These are phyloP conservation scores for Xylophagus ater DNA, from an alignment of 2,888 invertebrate genomes.

Conservation along the genomic window DNA sequence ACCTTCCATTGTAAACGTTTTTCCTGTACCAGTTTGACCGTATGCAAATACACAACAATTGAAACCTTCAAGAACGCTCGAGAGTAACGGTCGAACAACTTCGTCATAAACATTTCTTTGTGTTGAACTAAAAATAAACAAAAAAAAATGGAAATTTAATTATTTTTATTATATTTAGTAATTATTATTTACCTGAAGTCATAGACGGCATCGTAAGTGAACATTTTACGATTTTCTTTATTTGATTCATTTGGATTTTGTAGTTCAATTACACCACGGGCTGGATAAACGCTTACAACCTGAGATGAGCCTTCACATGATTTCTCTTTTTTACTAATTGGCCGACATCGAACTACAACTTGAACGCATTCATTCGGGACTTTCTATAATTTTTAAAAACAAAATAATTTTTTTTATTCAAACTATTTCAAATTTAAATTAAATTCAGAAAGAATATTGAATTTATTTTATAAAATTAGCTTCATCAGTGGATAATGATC, in stretches of 20 bases:
- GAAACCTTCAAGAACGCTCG: conserved; percentile 92
- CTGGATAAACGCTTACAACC: conserved; percentile 73
- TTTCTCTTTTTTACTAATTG: conserved; percentile 80
- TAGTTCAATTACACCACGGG: conserved; percentile 83
- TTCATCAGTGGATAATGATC: too few relatives aligned
- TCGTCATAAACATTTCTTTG: conserved; percentile 94
- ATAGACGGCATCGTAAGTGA: conserved; percentile 97
- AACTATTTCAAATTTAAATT: too few relatives aligned
- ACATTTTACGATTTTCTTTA: conserved; percentile 74
- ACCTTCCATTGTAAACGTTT: conserved; percentile 61
- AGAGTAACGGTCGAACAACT: conserved; percentile 86
- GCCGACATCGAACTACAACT: conserved; percentile 94
- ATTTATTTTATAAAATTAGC: too few relatives aligned
- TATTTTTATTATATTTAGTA: not conserved
- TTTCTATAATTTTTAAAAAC: conserved; percentile 22
- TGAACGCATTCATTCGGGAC: conserved; percentile 74
- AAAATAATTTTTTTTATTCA: too few relatives aligned
- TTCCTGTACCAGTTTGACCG: conserved; percentile 96
- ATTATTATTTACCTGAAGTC: conserved; percentile 55
- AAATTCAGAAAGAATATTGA: too few relatives aligned
- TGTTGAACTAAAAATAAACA: conserved; percentile 48
- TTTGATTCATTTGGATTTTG: conserved; percentile 65
- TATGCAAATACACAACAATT: conserved; percentile 99
- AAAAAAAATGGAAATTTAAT: not conserved
- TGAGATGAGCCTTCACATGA: conserved; percentile 37